Evolutionary conservation across 2,797 vertebrate species (phyloP), one percentile per base, ranked within the genome.

Genomic region (Alosa sapidissima): DNA sequence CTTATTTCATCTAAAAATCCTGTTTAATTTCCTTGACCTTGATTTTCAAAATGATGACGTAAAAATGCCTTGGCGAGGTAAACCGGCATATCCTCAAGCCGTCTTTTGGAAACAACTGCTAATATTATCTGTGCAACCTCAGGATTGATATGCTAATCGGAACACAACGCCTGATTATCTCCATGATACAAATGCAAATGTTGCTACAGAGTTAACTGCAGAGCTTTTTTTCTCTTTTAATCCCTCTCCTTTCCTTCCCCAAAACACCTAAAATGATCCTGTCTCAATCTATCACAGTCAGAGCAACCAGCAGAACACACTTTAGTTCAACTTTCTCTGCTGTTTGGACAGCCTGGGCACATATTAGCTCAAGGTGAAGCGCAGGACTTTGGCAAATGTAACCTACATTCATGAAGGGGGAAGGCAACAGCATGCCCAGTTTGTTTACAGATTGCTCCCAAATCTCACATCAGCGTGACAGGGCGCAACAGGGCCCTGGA

Each of bases 91-190:
- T 72, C 28, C 13, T 36, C 11, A 3, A 72, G 65, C 33, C 33
- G 5, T 16, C 11, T 45, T 78, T 78, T 78, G 19, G 41, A 78
- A 78, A 45, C 72, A 47, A 19, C 5, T 1, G 72, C 72, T 78
- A 78, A 78, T 78, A 47, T 47, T 47, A 78, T 78, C 13, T 78
- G 72, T 47, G 72, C 41, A 78, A 78, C 72, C 72, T 47, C 72
- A 78, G 72, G 14, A 78, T 41, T n/a, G 41, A 47, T 78, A 78
- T 78, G 72, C 72, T 78, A 78, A 78, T 78, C 36, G 45, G 41
- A 78, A 78, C 72, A 72, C 28, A 14, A 72, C 16, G 5, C 5
- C 6, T 78, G 72, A 78, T 78, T 78, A 78, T 78, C 72, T 78
- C 36, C 72, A 78, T 3, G 72, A 78, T 78, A 78, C 36, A 45